Evolutionary conservation across 2,888 invertebrate species (phyloP), one percentile per base, ranked within the genome.

Genomic region (Himalopsyche tibetana): DNA sequence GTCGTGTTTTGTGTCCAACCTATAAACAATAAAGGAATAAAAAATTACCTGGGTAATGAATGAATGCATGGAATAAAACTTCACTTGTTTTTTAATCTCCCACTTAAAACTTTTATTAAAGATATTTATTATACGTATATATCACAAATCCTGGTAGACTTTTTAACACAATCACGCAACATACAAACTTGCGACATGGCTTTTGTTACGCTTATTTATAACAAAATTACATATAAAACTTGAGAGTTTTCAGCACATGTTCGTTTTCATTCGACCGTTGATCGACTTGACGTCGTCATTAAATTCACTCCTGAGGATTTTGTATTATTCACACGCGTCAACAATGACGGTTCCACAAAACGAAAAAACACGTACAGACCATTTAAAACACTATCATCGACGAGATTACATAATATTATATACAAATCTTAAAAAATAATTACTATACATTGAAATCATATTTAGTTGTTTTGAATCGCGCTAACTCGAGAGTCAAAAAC

Each of bases 81-180:
- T 92, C 93, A 92, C 92, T 91, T 90, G 89, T 90, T 92, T 19
- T 92, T 91, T 92, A 92, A 92, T 93, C 93, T 93, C 93, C 93
- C 93, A 93, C 93, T 93, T 93, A 93, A 93, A 93, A 93, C 93
- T 93, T 93, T 93, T 93, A 93, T 93, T 93, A 93, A 92, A 93
- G 92, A 92, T 93, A 93, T 92, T 93, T 95, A 91, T 91, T 94
- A 94, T 94, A 94, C 94, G 94, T 94, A 94, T 94, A 92, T 95
- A 95, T 95, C 95, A 95, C 95, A 95, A 95, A 95, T 95, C 94
- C 94, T 95, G 94, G 95, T 95, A 95, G 95, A 95, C 94, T 94
- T 94, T 94, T 94, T 91, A 91, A 93, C 93, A 93, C 94, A 94
- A 94, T 94, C 94, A 94, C 94, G 82, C 85, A 63, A 79, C 93